Base-by-base conservation (phyloP, 2,888 invertebrate species). In the Apotomis capreana region DNA sequence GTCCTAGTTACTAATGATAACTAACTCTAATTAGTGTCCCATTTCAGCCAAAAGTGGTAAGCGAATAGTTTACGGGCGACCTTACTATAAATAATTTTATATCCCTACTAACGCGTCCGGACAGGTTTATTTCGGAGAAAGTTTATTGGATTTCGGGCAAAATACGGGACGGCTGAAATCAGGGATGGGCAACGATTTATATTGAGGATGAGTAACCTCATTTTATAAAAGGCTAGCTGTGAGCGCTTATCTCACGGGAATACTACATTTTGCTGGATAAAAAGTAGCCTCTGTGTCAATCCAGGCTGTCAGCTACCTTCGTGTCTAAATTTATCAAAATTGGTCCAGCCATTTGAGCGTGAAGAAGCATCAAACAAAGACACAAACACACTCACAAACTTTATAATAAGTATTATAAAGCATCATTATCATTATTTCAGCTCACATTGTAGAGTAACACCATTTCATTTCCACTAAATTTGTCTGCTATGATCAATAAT, bases 41-140 rank as follows among this genome's bases (percentile, higher is more conserved):
- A 9, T 49, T 49, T n/a, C 37, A 40, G 4, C 5, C 44, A n/a
- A 13, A 60, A 49, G 10, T 26, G 10, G 12, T 10, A 26, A 44
- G 4, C 37, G 3, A 15, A 46, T 10, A 6, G 58, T 51, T 15
- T 58, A 49, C 40, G 37, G 12, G 5, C 12, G 49, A 9, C 49
- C 51, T 68, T 44, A 60, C 59, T 60, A 68, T 68, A 60, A 60
- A 49, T 59, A 40, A 59, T 69, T 51, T 65, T 65, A 60, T 54
- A 51, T 62, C 36, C 12, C 44, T 8, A 10, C 15, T 46, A 44
- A 52, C 52, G 51, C 46, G 57, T 36, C 10, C 36, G 49, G 26
- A 13, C 52, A 64, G 70, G 58, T 60, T 63, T 69, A 62, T 51
- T 63, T 63, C 69, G 37, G 62, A 12, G 36, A 15, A 63, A 63